These are phyloP conservation scores for Graptemys geographica DNA, from an alignment of 2,797 vertebrate species.

Conservation along the genomic window DNA sequence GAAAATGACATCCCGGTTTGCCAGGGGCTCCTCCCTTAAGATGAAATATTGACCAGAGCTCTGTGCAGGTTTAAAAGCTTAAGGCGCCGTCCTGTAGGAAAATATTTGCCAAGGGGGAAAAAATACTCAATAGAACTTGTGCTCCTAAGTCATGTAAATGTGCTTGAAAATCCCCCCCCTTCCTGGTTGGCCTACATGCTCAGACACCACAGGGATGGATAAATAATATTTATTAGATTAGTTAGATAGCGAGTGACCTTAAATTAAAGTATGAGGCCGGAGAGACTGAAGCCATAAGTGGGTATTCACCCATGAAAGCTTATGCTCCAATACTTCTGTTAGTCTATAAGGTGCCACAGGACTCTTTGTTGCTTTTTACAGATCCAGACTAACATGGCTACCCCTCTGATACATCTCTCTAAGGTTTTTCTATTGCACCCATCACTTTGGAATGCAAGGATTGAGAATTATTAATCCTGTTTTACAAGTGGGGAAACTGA, in stretches of 20 bases:
- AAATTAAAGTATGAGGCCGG: not conserved
- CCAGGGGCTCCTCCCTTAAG: not conserved
- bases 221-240: too few species aligned
- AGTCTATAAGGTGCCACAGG: too few species aligned
- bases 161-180: not conserved
- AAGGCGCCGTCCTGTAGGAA: constrained; percentile 48
- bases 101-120: not conserved
- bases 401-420: not conserved
- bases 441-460: not conserved
- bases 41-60: not conserved
- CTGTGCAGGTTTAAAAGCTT: not conserved
- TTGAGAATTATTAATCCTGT: not conserved
- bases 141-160: not conserved
- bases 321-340: too few species aligned
- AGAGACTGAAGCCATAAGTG: not conserved
- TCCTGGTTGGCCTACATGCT: not conserved
- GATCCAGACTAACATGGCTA: too few species aligned
- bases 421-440: not conserved
- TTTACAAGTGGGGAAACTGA: not conserved
- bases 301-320: too few species aligned
- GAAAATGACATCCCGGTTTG: accelerated
- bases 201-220: not conserved
- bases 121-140: not conserved
- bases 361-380: too few species aligned
- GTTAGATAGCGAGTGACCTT: not conserved